Base-by-base conservation (phyloP, 2,113 vertebrate genomes). In the Pogonocichla stellata region DNA sequence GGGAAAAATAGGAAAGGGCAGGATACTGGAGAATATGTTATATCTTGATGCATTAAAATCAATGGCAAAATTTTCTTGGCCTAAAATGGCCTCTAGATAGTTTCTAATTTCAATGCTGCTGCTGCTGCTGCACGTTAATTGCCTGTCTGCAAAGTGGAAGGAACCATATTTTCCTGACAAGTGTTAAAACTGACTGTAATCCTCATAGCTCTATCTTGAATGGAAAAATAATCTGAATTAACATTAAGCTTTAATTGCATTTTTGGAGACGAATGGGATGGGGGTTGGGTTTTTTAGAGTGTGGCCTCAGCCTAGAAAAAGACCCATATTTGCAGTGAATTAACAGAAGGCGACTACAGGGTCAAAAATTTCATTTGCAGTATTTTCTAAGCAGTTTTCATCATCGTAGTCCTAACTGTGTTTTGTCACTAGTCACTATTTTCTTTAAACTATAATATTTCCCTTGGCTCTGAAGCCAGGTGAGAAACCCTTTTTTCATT, bases 1-100 rank as follows among this genome's bases (percentile, higher is more conserved):
- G 83, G 91, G 80, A 73, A 75, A 95, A 94, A 93, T 90, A 92
- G 36, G 78, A 94, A 91, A 70, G 70, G 91, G 84, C 66, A 79
- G 25, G 70, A 38, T 88, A 87, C 85, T 72, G 56, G 54, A 93
- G 73, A 60, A 74, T 92, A 79, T 5, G 2, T 79, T 89, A 19
- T 81, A 94, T 80, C 86, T 85, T 61, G 50, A 54, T 82, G 45
- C 71, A 65, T 82, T 95, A 87, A 91, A 92, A 94, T 85, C 80
- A 86, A 14, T 80, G 64, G 66, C 66, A 95, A 94, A 94, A 87
- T 50, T 88, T 95, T 57, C 64, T 83, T 90, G 71, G 34, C 42
- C 87, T 91, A 80, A 88, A 88, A 92, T 70, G 67, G 47, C 81
- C 84, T 91, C 78, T 87, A 73, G 91, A 40, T 54, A 69, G 77